phyloP scores from a whole-genome alignment of 2,888 invertebrate genomes.

The Sarcophaga subvicina region DNA sequence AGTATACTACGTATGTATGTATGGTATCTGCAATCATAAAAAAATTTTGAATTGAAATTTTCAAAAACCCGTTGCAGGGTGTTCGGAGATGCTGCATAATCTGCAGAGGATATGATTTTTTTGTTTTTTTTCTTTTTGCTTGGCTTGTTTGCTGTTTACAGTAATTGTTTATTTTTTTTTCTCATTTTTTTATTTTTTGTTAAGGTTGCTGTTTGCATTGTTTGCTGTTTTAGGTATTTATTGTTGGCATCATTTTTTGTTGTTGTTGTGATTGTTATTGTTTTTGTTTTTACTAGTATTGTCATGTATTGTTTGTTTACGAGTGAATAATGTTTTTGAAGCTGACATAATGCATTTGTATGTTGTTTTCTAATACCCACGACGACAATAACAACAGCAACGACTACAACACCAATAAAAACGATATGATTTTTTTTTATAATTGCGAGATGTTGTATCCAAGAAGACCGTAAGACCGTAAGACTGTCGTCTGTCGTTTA shows the following conservation, averaged over 20 bases:
- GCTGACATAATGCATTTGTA: conserved; percentile 61
- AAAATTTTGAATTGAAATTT: too few relatives aligned
- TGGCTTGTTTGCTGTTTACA: too few relatives aligned
- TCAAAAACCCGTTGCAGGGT: too few relatives aligned
- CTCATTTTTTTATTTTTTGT: neutral
- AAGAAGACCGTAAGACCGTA: conserved; percentile 1
- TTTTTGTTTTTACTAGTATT: neutral
- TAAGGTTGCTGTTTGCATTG: neutral
- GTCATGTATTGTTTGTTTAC: conserved; percentile 28
- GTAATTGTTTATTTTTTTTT: neutral
- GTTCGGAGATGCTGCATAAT: too few relatives aligned
- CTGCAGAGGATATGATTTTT: too few relatives aligned
- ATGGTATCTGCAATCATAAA: too few relatives aligned
- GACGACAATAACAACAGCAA: neutral
- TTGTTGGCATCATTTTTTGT: neutral
- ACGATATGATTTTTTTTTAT: too few relatives aligned
- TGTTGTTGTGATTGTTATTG: neutral
- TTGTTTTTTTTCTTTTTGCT: too few relatives aligned
- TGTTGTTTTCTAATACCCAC: conserved; percentile 24
- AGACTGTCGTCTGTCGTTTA: neutral
- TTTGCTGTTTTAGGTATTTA: neutral
- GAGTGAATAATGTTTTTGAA: conserved; percentile 51
- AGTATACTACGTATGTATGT: too few relatives aligned
- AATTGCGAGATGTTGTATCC: conserved; percentile 14
- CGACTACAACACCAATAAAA: neutral